These are phyloP conservation scores for Beris chalybata DNA, from an alignment of 2,888 invertebrate species.

Conservation along the genomic window DNA sequence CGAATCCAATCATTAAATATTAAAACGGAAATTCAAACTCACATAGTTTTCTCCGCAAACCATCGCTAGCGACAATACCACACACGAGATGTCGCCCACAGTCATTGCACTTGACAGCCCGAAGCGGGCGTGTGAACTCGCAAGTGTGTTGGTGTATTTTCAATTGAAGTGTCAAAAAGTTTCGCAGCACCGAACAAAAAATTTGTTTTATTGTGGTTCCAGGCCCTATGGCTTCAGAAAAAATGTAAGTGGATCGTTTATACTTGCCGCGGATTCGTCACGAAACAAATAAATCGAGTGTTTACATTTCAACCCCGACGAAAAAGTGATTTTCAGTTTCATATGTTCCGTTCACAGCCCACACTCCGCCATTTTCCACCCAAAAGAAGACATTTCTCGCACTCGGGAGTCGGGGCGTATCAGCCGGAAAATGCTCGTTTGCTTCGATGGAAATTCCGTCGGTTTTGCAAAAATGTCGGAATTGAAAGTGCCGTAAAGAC, in stretches of 20 bases:
- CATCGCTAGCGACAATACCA: not conserved
- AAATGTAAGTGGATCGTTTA: conserved; percentile 21
- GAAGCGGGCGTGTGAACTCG: conserved; percentile 11
- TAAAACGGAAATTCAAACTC: not conserved
- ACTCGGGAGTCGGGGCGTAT: not conserved
- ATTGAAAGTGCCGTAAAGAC: too few species aligned
- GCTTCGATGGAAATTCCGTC: too few species aligned
- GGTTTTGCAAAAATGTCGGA: too few species aligned
- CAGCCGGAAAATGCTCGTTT: not conserved
- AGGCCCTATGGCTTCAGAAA: conserved; percentile 6
- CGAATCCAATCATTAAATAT: not conserved
- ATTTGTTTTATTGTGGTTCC: conserved; percentile 15
- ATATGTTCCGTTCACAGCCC: not conserved
- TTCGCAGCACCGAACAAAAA: not conserved
- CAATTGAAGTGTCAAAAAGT: conserved; percentile 29
- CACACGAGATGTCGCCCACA: conserved; percentile 10
- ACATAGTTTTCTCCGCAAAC: not conserved
- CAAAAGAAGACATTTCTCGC: not conserved
- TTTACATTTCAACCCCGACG: not conserved
- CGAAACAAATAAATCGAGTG: not conserved
- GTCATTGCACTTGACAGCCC: conserved; percentile 6
- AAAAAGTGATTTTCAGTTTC: conserved; percentile 7
- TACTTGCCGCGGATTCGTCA: not conserved
- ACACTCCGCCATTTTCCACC: conserved; percentile 27
- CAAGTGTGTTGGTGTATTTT: conserved; percentile 22